Percentiles rank a stretch among this genome's conserved stretches.
phyloP scores from a whole-genome alignment of 2,888 invertebrate genomes.

The Platycheirus rosarum region DNA sequence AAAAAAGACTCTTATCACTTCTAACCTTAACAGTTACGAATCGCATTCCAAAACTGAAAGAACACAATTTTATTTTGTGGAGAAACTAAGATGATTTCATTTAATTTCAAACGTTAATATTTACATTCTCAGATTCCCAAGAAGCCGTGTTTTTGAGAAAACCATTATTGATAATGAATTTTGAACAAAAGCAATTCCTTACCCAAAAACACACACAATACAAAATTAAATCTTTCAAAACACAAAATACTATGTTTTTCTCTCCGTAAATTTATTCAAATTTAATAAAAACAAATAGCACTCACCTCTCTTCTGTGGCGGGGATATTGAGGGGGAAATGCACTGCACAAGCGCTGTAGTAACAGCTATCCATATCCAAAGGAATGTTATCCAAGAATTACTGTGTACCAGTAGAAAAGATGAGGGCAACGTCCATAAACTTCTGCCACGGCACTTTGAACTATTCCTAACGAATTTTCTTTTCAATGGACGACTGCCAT shows the following conservation, averaged over 20 bases:
- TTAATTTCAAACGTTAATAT: too few species aligned
- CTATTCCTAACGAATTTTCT: slow-evolving; percentile 37
- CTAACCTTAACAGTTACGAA: too few species aligned
- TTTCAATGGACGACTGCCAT: neutral
- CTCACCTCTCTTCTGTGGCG: slow-evolving; percentile 82
- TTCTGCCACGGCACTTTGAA: slow-evolving; percentile 45
- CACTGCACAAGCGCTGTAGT: slow-evolving; percentile 80
- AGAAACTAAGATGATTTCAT: too few species aligned
- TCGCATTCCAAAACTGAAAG: too few species aligned
- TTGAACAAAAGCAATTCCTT: too few species aligned
- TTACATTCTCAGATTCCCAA: too few species aligned
- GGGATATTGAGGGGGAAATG: slow-evolving; percentile 81
- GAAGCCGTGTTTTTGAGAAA: too few species aligned
- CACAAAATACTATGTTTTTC: neutral
- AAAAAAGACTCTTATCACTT: too few species aligned
- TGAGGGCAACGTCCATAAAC: slow-evolving; percentile 53
- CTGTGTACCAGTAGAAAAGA: slow-evolving; percentile 46
- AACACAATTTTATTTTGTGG: too few species aligned
- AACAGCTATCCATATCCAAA: slow-evolving; percentile 78
- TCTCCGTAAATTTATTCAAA: neutral
- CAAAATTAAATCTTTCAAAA: neutral
- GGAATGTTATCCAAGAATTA: slow-evolving; percentile 77
- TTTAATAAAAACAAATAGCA: neutral
- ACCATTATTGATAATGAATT: too few species aligned
- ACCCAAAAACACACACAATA: neutral